Percentiles rank a stretch among this genome's conserved stretches.
Evolutionary conservation across 2,113 vertebrate genomes (phyloP).

Genomic region (Sturnira hondurensis): DNA sequence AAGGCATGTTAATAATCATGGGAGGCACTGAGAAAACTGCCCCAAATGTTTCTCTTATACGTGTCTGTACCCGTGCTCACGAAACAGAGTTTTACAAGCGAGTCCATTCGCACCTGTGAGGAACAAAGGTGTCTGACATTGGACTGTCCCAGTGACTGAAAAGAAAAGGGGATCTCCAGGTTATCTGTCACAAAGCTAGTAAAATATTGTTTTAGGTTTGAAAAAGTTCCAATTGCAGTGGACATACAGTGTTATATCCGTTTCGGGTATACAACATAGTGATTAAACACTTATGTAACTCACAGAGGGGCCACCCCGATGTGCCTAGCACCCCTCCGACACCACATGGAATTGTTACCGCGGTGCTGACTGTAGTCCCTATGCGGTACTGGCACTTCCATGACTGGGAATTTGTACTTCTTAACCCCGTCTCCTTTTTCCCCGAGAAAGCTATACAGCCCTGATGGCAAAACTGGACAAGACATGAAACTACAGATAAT

Average conservation of each 20-base stretch:
- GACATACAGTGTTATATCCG: not conserved
- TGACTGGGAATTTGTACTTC: not conserved
- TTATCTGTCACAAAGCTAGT: slow-evolving; percentile 14
- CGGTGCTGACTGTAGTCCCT: not conserved
- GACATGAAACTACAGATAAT: not conserved
- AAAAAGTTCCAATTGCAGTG: not conserved
- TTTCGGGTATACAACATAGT: not conserved
- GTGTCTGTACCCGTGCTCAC: not conserved
- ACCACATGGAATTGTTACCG: not conserved
- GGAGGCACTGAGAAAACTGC: not conserved
- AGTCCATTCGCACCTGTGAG: not conserved
- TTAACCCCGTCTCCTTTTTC: not conserved
- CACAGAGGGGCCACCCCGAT: not conserved
- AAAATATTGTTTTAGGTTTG: not conserved
- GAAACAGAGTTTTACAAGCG: not conserved
- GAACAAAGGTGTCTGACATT: not conserved
- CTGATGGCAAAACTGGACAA: not conserved
- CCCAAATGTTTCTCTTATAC: not conserved
- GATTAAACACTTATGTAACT: not conserved
- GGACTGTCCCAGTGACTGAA: not conserved
- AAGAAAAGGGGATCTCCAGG: not conserved
- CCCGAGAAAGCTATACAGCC: not conserved
- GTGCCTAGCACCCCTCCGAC: not conserved
- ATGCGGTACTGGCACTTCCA: not conserved
- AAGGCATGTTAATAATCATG: not conserved